A percentile compares a stretch with the other conserved stretches of the same genome.
phyloP scores from a whole-genome alignment of 1,140 invertebrate species.

The Gonatopus flavifemur region DNA sequence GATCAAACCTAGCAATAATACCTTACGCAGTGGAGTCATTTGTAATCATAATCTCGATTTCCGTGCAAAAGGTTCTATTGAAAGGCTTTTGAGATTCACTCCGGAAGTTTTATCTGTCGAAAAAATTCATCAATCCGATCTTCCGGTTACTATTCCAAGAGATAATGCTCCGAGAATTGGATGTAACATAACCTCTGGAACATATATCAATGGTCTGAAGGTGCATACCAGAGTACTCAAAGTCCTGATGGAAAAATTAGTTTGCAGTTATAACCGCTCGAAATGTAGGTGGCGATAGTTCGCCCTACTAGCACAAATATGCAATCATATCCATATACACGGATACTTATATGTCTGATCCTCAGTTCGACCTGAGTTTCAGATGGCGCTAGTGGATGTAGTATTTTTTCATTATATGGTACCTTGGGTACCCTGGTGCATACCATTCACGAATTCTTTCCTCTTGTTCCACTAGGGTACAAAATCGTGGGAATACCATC shows the following conservation, averaged over 20 bases:
- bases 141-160: constrained; percentile 25
- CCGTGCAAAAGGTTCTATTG: constrained; percentile 14
- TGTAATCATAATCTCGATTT: constrained; percentile 22
- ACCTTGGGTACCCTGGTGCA: too few relatives aligned
- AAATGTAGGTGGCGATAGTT: too few relatives aligned
- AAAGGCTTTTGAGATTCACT: constrained; percentile 18
- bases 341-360: too few relatives aligned
- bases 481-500: constrained; percentile 32
- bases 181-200: constrained; percentile 28
- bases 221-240: too few relatives aligned
- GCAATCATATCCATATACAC: too few relatives aligned
- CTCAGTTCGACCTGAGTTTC: too few relatives aligned
- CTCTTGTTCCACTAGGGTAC: constrained; percentile 27
- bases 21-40: constrained; percentile 15
- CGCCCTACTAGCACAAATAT: too few relatives aligned
- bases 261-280: too few relatives aligned
- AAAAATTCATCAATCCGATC: constrained; percentile 16
- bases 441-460: constrained; percentile 26
- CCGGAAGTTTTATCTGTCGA: constrained; percentile 8
- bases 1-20: constrained; percentile 24
- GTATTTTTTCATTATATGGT: too few relatives aligned
- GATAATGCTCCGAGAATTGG: constrained; percentile 25
- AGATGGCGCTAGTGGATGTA: too few relatives aligned
- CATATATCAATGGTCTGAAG: constrained; percentile 19
- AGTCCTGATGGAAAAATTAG: too few relatives aligned